phyloP scores from a whole-genome alignment of 1,140 invertebrate genomes.

The Drosophila virilis region DNA sequence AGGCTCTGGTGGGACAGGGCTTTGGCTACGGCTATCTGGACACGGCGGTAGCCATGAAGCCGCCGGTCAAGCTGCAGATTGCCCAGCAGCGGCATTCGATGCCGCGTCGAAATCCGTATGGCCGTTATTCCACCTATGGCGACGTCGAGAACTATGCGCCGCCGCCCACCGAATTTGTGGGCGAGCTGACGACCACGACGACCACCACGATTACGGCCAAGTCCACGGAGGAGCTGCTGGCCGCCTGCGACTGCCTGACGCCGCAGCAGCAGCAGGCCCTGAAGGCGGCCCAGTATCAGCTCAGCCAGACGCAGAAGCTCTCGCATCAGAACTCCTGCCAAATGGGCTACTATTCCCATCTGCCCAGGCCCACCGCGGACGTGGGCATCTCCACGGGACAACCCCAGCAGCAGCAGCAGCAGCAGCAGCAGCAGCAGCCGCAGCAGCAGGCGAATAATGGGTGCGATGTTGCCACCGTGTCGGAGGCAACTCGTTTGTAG shows the following conservation, averaged over 20 bases:
- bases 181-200: conserved; percentile 85
- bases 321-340: conserved; percentile 82
- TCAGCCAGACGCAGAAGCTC: conserved; percentile 71
- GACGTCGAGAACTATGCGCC: conserved; percentile 83
- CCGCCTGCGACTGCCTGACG: conserved; percentile 82
- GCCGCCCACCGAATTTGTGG: conserved; percentile 84
- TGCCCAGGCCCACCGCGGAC: conserved; percentile 74
- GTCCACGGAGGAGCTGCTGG: conserved; percentile 91
- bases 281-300: conserved; percentile 76
- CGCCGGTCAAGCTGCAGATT: conserved; percentile 85
- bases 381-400: conserved; percentile 67
- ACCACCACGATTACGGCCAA: conserved; percentile 87
- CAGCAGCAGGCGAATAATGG: conserved; percentile 40
- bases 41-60: conserved; percentile 86
- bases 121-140: conserved; percentile 84
- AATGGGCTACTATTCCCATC: conserved; percentile 82
- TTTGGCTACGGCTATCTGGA: conserved; percentile 93
- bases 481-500: conserved; percentile 80
- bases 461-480: conserved; percentile 71
- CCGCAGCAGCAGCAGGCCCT: conserved; percentile 72
- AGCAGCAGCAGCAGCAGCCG: conserved; percentile 34
- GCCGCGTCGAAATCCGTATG: conserved; percentile 85
- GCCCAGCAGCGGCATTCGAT: conserved; percentile 85
- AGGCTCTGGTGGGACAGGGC: conserved; percentile 92
- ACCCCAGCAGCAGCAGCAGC: conserved; percentile 25